Evolutionary conservation across 2,113 vertebrate genomes (phyloP).

Genomic region (Ascaphus truei): DNA sequence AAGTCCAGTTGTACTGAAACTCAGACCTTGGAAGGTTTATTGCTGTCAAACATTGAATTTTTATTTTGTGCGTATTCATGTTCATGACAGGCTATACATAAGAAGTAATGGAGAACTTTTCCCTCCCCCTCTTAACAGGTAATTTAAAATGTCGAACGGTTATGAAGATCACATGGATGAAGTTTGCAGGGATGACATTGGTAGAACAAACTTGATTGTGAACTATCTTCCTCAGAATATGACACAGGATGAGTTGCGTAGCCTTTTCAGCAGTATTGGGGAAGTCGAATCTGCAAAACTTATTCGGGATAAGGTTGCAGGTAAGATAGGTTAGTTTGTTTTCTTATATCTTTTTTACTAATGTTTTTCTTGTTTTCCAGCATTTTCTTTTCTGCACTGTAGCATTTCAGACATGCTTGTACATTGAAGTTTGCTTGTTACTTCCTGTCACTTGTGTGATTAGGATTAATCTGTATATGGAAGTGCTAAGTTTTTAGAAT

Average conservation of each 20-base stretch:
- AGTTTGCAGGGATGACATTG: conserved; percentile 82
- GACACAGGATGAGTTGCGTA: conserved; percentile 93
- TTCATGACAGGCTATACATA: too few relatives aligned
- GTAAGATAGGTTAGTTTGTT: conserved; percentile 54
- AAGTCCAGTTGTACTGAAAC: too few relatives aligned
- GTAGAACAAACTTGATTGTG: conserved; percentile 94
- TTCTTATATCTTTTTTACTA: not conserved
- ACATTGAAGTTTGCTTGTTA: too few relatives aligned
- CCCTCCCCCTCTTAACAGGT: not conserved
- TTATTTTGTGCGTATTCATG: too few relatives aligned
- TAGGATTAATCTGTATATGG: too few relatives aligned
- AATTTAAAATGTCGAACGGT: conserved; percentile 94
- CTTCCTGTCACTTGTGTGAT: too few relatives aligned
- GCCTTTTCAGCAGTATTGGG: conserved; percentile 95
- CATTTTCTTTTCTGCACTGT: too few relatives aligned
- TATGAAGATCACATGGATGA: conserved; percentile 99
- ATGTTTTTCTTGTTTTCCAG: not conserved
- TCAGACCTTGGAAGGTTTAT: too few relatives aligned
- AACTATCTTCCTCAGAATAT: conserved; percentile 98
- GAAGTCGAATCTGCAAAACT: conserved; percentile 96
- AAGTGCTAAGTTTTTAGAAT: too few relatives aligned
- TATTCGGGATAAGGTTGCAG: conserved; percentile 97
- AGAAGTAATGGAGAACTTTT: too few relatives aligned
- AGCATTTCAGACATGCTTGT: too few relatives aligned
- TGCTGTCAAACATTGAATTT: too few relatives aligned